Evolutionary conservation across 1,140 invertebrate genomes (phyloP).

Genomic region (Drosophila cardini): DNA sequence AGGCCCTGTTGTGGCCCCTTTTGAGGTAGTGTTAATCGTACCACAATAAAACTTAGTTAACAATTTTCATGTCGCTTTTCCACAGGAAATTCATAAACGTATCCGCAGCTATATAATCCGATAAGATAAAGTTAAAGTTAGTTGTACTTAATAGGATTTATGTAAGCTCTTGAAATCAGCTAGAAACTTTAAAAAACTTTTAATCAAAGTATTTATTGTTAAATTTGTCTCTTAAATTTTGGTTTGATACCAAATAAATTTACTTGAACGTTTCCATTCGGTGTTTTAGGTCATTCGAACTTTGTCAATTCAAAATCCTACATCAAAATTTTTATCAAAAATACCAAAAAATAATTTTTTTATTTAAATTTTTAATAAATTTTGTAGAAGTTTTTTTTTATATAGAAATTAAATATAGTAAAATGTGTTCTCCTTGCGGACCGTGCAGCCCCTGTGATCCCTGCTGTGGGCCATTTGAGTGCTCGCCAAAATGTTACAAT

Average conservation of each 20-base stretch:
- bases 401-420: neutral
- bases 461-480: neutral
- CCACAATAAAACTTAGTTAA: slow-evolving; percentile 65
- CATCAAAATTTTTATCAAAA: neutral
- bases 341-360: neutral
- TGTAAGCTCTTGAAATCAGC: too few relatives aligned
- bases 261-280: neutral
- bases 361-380: neutral
- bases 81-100: slow-evolving; percentile 2
- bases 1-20: slow-evolving; percentile 24
- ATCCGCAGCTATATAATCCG: neutral
- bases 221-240: neutral
- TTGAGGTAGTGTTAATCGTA: slow-evolving; percentile 49
- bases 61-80: slow-evolving; percentile 39
- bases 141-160: too few relatives aligned
- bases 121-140: slow-evolving; percentile 1
- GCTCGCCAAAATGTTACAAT: slow-evolving; percentile 2
- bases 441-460: neutral
- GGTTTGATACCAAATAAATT: neutral
- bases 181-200: too few relatives aligned
- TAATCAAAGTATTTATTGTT: neutral
- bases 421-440: slow-evolving; percentile 1
- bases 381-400: neutral
- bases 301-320: neutral
- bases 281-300: neutral